Evolutionary conservation across 2,113 vertebrate species (phyloP).

Genomic region (Todiramphus saurophagus): DNA sequence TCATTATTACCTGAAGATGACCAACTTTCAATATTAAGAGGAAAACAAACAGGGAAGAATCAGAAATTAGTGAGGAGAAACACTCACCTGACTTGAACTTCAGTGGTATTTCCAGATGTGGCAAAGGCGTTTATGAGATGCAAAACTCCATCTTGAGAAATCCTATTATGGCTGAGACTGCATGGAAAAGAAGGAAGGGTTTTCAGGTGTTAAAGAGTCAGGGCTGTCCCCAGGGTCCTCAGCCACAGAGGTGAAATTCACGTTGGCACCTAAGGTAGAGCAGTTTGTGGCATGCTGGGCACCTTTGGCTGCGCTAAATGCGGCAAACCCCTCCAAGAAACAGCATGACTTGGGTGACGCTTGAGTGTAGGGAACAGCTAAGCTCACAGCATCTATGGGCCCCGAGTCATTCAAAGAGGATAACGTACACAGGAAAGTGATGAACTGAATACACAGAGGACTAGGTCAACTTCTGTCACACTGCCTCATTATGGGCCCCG

Average conservation of each 20-base stretch:
- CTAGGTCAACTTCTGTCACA: not conserved
- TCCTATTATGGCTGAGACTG: conserved; percentile 71
- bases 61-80: not conserved
- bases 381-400: not conserved
- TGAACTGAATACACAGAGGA: not conserved
- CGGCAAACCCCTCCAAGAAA: not conserved
- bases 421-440: accelerated
- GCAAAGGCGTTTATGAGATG: conserved; percentile 58
- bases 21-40: not conserved
- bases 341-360: accelerated
- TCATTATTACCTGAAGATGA: not conserved
- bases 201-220: not conserved
- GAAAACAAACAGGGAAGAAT: not conserved
- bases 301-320: not conserved
- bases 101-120: conserved; percentile 11
- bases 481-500: not conserved
- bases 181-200: not conserved
- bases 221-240: not conserved
- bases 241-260: not conserved
- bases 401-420: not conserved
- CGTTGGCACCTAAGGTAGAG: not conserved
- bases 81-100: conserved; percentile 79
- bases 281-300: not conserved
- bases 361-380: not conserved
- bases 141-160: conserved; percentile 68